phyloP scores from a whole-genome alignment of 2,113 vertebrate genomes.

The Channa maculata region DNA sequence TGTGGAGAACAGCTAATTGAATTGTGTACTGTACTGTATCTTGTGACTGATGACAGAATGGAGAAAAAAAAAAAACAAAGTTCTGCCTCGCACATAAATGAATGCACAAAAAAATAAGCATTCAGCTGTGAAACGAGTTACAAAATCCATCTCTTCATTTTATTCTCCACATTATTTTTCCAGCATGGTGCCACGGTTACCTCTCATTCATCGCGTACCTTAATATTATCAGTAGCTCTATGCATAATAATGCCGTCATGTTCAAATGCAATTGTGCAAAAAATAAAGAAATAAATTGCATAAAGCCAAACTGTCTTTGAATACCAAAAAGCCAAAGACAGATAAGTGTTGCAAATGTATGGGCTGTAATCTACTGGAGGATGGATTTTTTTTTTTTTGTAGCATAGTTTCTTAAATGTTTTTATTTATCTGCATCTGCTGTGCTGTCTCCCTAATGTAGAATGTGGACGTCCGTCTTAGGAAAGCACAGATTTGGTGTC shows the following conservation, averaged over 20 bases:
- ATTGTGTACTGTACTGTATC: neutral
- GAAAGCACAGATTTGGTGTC: too few species aligned
- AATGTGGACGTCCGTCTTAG: too few species aligned
- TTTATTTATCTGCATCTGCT: neutral
- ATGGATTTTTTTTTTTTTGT: neutral
- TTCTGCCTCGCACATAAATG: neutral
- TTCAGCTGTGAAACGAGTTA: constrained; percentile 1
- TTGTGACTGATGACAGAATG: neutral
- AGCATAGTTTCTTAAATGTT: neutral
- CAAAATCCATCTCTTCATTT: neutral
- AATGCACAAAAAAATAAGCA: neutral
- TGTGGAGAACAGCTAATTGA: neutral
- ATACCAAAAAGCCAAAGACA: neutral
- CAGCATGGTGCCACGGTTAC: neutral
- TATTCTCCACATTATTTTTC: constrained; percentile 8
- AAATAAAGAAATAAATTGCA: too few species aligned
- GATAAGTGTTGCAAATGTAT: neutral
- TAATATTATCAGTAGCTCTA: constrained; percentile 1
- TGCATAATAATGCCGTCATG: too few species aligned
- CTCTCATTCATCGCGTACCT: neutral
- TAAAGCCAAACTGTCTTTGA: neutral
- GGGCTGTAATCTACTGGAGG: neutral
- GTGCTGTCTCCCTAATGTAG: too few species aligned
- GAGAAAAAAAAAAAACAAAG: neutral
- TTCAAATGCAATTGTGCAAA: too few species aligned